Evolutionary conservation across 2,797 vertebrate species (phyloP), one percentile per base, ranked within the genome.

Genomic region (Megalops cyprinoides): DNA sequence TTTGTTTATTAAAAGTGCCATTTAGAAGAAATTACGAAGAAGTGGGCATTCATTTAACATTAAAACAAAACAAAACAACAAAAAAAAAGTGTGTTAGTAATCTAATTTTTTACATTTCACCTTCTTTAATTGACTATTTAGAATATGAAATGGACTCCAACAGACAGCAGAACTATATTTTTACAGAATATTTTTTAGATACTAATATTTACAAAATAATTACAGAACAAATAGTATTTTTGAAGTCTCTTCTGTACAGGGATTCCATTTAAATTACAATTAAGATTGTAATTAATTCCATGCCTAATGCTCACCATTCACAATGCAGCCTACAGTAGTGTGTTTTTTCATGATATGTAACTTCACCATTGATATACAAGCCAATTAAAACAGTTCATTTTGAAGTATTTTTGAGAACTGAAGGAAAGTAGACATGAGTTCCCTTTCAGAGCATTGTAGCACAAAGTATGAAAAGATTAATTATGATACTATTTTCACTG

Each of bases 371-470:
- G 87, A 90, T 85, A 84, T 76, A 77, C 84, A 89, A 83, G 91
- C 90, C 89, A 91, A 92, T 92, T 91, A 91, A 87, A 89, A 86
- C 79, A 10, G 86, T 86, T 79, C 78, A 87, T 88, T 92, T 90
- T 92, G 91, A 92, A 90, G 90, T 76, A 80, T 88, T 87, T 88
- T 86, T 89, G 84, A 83, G 67, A 85, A 84, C 86, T 67, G 44
- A 60, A 81, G 76, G 55, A 76, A 53, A 71, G 58, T 86, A 85
- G n/a, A n/a, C 73, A 69, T 65, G 34, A 75, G 76, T 42, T 86
- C 76, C 83, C 73, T 86, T 88, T 88, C 86, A 86, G 83, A 88
- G 87, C 84, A 73, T 34, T 76, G 79, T 77, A 62, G 86, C 84
- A 90, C 51, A 12, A 53, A 14, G 18, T 53, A 53, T 53, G 51